Base-by-base conservation (phyloP, 2,113 vertebrate species). In the Salvelinus alpinus region DNA sequence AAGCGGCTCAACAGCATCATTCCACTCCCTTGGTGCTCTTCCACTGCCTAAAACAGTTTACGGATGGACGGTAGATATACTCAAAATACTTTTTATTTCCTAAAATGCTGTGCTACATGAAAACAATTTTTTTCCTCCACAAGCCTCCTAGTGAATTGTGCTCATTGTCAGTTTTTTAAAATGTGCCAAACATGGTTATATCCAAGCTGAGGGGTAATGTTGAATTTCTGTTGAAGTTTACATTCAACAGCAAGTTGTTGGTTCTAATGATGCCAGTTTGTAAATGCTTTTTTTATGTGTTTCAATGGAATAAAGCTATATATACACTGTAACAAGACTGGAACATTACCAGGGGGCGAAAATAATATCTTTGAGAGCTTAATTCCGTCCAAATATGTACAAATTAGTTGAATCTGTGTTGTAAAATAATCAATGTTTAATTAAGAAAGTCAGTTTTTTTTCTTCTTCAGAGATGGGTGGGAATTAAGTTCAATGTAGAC, bases 11-110 rank as follows among this genome's bases (percentile, higher is more conserved):
- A 31, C 27, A 75, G 83, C 92, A 92, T 93, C 93, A 94, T 93
- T 94, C 94, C 93, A 95, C 92, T 91, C 91, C 93, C 90, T 91
- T 93, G 94, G 93, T 94, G 93, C 94, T 94, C 94, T 95, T 94
- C 95, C 95, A 96, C 95, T 96, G 95, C 95, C 95, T 94, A 92
- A 94, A 92, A 78, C 93, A 94, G 95, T 96, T 95, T 95, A 96
- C 95, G 68, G 70, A 74, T 75, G 65, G 31, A 29, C 31, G 66
- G 7, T 68, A n/a, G 29, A 38, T 20, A 8, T 20, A 38, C 16
- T 7, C 29, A 9, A 68, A 20, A 68, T 20, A 31, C 29, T 9
- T 18, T 68, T 20, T 0, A 68, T 68, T 34, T 68, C 66, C 66
- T 29, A 38, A 68, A 27, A 66, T 12, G 64, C 64, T 29, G 4